A percentile compares a stretch with the other conserved stretches of the same genome.
Conservation (phyloP, 2,113 vertebrate genomes). For the Pterocles orientalis region DNA sequence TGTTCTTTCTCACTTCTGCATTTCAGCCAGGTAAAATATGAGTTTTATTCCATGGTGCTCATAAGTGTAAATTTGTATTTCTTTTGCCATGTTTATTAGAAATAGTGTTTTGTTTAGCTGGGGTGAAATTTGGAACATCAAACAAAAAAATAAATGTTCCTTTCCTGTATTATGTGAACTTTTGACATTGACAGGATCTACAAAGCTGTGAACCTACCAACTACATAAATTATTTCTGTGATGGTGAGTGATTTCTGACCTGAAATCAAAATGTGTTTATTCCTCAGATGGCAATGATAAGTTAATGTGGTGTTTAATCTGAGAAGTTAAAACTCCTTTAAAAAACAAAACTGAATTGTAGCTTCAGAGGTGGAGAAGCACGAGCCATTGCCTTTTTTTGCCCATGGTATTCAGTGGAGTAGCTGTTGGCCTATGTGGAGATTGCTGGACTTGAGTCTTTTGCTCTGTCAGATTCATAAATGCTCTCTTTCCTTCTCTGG, state of each 20-base stretch:
- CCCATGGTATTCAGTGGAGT: background rate
- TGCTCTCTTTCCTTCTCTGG: background rate
- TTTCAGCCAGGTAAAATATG: background rate
- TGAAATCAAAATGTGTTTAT: background rate
- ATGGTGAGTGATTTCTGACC: background rate
- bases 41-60: background rate
- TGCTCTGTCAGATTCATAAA: background rate
- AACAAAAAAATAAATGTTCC: background rate
- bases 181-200: background rate
- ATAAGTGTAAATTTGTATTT: background rate
- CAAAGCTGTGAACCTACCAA: background rate
- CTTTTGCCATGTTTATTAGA: background rate
- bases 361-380: background rate
- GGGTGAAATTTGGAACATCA: background rate
- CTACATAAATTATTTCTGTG: background rate
- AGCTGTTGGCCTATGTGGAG: background rate
- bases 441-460: background rate
- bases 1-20: background rate
- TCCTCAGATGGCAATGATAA: background rate
- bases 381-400: background rate
- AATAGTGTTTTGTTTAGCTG: background rate
- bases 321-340: background rate
- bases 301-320: background rate
- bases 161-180: background rate
- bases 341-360: background rate